Evolutionary conservation across 2,113 vertebrate genomes (phyloP), one percentile per base, ranked within the genome.

Genomic region (Chroicocephalus ridibundus): DNA sequence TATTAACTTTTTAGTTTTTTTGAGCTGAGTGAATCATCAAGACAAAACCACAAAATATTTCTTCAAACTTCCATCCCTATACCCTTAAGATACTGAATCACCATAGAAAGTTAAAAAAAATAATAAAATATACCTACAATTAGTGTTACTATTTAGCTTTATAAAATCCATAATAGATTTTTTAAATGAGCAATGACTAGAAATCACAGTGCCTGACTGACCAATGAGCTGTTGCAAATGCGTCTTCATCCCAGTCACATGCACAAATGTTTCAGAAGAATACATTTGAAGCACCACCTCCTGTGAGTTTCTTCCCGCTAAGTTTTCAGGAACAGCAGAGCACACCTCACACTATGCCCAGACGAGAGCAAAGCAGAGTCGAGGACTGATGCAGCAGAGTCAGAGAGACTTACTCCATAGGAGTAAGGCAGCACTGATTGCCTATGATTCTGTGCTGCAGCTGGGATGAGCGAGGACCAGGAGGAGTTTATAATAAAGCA

Each of bases 341-440:
- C 24, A 40, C 3, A 57, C 3, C 10, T 40, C 15, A 25, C 6
- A 3, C 10, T 77, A 42, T 2, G 11, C 3, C 6, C 0, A 0
- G 9, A 46, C 1, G 13, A 34, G 49, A 69, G n/a, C 12, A 79
- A 55, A 11, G 22, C 2, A 0, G 27, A 40, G 31, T 52, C 72
- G n/a, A 81, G 69, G 6, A 17, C 8, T 66, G 12, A 6, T 4
- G 22, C 6, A 54, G 29, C 10, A 66, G n/a, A n/a, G n/a, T n/a
- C n/a, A n/a, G n/a, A n/a, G n/a, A n/a, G n/a, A n/a, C n/a, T 24
- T 72, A 25, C 17, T 77, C 24, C 40, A 31, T 0, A 1, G 34
- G 20, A 47, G 34, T 20, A 81, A 65, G 61, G 54, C 29, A 70
- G 27, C 20, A 4, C 17, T 40, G 58, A 13, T 25, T 40, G 7